Evolutionary conservation across 2,113 vertebrate genomes (phyloP).

Genomic region (Terrapene triunguis): DNA sequence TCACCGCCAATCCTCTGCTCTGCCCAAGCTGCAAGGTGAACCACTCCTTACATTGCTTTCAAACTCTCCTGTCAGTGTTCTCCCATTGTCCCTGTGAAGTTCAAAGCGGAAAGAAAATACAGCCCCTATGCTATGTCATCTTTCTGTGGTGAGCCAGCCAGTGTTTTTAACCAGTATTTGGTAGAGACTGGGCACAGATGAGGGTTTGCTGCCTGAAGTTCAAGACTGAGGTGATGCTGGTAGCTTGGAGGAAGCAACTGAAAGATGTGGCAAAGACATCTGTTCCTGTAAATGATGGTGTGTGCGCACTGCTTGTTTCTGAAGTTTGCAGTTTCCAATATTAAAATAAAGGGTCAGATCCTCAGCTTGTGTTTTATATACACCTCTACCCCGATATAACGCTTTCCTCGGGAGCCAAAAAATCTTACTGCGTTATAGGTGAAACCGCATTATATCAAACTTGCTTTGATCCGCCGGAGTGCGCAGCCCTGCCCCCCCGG

Average conservation of each 20-base stretch:
- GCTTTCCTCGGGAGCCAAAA: too few relatives aligned
- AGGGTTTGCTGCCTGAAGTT: not conserved
- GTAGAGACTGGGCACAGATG: accelerated
- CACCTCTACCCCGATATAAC: too few relatives aligned
- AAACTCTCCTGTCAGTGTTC: accelerated
- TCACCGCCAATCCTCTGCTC: not conserved
- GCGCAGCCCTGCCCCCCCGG: too few relatives aligned
- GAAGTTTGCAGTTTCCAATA: not conserved
- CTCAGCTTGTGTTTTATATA: not conserved
- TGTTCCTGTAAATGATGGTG: not conserved
- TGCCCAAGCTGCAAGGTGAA: not conserved
- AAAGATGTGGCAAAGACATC: not conserved
- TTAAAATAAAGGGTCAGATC: not conserved
- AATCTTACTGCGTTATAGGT: too few relatives aligned
- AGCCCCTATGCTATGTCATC: not conserved
- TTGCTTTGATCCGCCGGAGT: too few relatives aligned
- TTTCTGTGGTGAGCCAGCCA: not conserved
- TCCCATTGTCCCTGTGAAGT: not conserved
- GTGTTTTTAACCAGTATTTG: not conserved
- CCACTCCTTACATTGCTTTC: accelerated
- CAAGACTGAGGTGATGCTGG: accelerated
- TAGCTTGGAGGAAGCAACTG: not conserved
- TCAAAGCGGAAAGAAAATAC: not conserved
- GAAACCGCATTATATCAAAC: too few relatives aligned
- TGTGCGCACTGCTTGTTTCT: not conserved